Evolutionary conservation across 2,797 vertebrate species (phyloP).

Genomic region (Limosa lapponica): DNA sequence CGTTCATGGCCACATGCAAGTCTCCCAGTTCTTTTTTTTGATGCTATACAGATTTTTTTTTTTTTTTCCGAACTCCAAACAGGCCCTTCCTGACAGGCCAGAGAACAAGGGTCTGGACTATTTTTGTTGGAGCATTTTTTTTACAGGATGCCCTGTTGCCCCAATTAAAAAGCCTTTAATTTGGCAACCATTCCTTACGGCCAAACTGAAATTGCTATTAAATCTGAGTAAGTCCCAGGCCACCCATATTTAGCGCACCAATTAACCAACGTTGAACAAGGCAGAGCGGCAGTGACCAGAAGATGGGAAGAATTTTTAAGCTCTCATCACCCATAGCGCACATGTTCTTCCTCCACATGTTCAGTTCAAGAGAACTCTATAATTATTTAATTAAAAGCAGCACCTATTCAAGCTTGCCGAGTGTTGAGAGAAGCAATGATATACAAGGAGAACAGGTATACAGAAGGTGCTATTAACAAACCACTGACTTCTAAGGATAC

Average conservation of each 20-base stretch:
- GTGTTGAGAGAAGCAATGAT: background rate
- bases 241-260: background rate
- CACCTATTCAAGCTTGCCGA: background rate
- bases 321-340: rapidly evolving
- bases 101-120: background rate
- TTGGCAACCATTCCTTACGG: background rate
- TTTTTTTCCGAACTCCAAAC: background rate
- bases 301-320: background rate
- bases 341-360: background rate
- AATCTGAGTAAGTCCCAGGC: conserved; percentile 18
- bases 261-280: background rate
- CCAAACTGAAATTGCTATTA: conserved; percentile 30
- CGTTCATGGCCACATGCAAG: rapidly evolving
- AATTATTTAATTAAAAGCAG: background rate
- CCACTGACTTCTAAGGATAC: background rate
- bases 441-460: background rate
- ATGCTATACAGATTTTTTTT: background rate
- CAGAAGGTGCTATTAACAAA: background rate
- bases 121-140: background rate
- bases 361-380: background rate
- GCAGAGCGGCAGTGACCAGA: background rate
- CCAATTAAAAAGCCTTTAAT: conserved; percentile 45
- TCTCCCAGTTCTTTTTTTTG: background rate
- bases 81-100: background rate
- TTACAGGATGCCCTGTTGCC: background rate